phyloP scores from a whole-genome alignment of 2,797 vertebrate species.

The Peromyscus attwateri region DNA sequence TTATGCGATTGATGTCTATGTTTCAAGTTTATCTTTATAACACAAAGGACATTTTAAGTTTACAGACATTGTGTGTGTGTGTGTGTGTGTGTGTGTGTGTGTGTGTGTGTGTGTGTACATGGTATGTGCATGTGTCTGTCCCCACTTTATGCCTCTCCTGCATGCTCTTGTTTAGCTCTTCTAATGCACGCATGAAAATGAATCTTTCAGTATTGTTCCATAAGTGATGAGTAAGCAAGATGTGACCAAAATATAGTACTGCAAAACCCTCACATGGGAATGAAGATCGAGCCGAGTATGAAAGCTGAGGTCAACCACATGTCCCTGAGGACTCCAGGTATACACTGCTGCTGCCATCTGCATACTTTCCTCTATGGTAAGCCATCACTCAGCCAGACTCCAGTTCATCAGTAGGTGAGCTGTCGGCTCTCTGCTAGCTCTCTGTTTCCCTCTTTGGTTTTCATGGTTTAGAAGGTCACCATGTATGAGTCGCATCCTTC shows the following conservation, averaged over 20 bases:
- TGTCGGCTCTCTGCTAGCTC: neutral
- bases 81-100: neutral
- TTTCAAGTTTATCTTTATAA: constrained; percentile 26
- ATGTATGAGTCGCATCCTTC: neutral
- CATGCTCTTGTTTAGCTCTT: neutral
- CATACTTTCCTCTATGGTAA: neutral
- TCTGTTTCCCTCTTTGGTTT: constrained; percentile 11
- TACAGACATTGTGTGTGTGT: neutral
- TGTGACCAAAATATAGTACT: neutral
- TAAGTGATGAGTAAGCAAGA: constrained; percentile 24
- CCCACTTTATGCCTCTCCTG: neutral
- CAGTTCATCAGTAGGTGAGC: neutral
- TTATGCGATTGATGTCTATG: neutral
- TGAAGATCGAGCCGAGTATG: constrained; percentile 22
- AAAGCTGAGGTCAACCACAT: neutral
- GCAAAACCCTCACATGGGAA: neutral
- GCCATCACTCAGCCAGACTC: neutral
- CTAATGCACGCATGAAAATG: neutral
- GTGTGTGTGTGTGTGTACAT: neutral
- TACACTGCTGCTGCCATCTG: neutral
- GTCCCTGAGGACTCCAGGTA: neutral
- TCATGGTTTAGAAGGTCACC: constrained; percentile 3
- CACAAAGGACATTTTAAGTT: neutral
- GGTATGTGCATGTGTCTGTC: neutral
- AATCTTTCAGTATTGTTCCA: constrained; percentile 2